phyloP scores from a whole-genome alignment of 1,140 invertebrate species.

The Diachasmimorpha longicaudata region DNA sequence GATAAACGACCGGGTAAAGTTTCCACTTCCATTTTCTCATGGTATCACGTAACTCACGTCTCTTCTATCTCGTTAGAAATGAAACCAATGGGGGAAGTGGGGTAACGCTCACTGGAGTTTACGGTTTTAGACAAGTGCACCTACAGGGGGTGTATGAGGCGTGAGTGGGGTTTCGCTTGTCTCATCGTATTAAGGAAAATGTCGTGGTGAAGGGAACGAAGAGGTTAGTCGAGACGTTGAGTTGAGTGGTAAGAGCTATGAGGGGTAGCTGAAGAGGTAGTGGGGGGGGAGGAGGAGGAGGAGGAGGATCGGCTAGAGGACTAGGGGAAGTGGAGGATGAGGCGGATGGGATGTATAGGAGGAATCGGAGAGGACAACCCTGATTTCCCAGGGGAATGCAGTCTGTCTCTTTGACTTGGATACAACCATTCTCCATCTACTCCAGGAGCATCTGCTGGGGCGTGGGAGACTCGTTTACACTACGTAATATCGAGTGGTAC shows the following conservation, averaged over 20 bases:
- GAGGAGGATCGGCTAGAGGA: too few relatives aligned
- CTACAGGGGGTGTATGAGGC: constrained; percentile 20
- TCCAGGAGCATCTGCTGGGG: background rate
- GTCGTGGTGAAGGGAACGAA: constrained; percentile 13
- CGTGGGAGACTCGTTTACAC: background rate
- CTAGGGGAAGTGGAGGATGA: constrained; percentile 6
- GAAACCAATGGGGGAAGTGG: constrained; percentile 17
- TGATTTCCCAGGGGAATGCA: constrained; percentile 55
- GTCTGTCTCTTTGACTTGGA: constrained; percentile 21
- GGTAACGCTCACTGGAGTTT: constrained; percentile 15
- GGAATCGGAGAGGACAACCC: constrained; percentile 50
- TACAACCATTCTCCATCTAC: constrained; percentile 11
- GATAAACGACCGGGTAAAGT: constrained; percentile 8
- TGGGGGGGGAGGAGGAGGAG: background rate
- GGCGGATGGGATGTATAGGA: constrained; percentile 19
- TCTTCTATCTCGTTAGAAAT: constrained; percentile 33
- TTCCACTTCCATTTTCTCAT: background rate
- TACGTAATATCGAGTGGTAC: background rate
- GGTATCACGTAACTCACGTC: constrained; percentile 26
- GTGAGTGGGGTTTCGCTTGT: constrained; percentile 9
- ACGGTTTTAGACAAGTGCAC: constrained; percentile 30
- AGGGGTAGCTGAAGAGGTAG: background rate
- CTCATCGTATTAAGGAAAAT: constrained; percentile 13
- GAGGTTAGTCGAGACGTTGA: constrained; percentile 13
- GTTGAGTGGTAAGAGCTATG: constrained; percentile 8